phyloP scores from a whole-genome alignment of 1,140 invertebrate genomes.

The Dendrolimus punctatus region DNA sequence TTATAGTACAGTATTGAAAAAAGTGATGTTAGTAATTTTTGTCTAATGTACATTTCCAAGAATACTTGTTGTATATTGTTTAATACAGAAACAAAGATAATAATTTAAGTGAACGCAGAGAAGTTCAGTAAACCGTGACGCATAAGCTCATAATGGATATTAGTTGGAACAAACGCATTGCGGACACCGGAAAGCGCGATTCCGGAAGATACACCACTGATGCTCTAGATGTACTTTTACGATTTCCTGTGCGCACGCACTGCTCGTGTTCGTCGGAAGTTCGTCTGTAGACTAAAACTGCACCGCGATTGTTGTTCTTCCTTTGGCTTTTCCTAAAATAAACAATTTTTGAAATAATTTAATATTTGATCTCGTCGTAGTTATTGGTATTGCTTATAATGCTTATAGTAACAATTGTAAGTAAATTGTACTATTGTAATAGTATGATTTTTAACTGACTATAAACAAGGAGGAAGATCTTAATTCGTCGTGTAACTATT shows the following conservation, averaged over 20 bases:
- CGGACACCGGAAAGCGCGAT: constrained; percentile 47
- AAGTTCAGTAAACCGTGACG: constrained; percentile 30
- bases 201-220: constrained; percentile 47
- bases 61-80: not conserved
- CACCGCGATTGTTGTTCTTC: constrained; percentile 7
- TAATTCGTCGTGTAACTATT: too few species aligned
- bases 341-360: too few species aligned
- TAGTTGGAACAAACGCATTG: constrained; percentile 39
- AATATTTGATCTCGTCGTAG: too few species aligned
- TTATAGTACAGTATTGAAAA: too few species aligned
- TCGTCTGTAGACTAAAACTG: constrained; percentile 14
- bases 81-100: not conserved
- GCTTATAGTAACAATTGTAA: too few species aligned
- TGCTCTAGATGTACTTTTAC: constrained; percentile 65
- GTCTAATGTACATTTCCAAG: too few species aligned
- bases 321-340: constrained; percentile 1
- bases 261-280: constrained; percentile 8
- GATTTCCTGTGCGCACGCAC: constrained; percentile 52
- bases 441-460: too few species aligned
- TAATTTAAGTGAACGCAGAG: constrained; percentile 29
- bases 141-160: constrained; percentile 36
- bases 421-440: too few species aligned
- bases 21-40: too few species aligned
- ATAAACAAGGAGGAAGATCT: too few species aligned
- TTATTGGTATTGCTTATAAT: too few species aligned